phyloP scores from a whole-genome alignment of 2,797 vertebrate genomes.

The Fringilla coelebs region DNA sequence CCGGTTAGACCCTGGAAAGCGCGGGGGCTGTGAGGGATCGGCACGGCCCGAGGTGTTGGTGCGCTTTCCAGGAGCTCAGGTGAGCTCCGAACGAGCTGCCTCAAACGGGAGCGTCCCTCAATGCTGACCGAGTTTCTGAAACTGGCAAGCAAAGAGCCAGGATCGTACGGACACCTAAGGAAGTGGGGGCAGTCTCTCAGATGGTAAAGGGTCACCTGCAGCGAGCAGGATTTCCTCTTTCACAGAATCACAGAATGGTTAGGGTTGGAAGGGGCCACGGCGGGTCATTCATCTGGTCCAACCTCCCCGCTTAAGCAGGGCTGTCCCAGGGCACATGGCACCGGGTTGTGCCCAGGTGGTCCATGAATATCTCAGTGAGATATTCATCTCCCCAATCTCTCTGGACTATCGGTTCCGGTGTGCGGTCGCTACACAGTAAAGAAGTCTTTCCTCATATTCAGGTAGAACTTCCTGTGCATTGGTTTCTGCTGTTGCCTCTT shows the following conservation, averaged over 20 bases:
- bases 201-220: background rate
- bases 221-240: background rate
- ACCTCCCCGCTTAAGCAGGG: too few relatives aligned
- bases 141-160: background rate
- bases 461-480: background rate
- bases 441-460: background rate
- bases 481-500: background rate
- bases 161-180: background rate
- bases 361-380: background rate
- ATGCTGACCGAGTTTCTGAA: background rate
- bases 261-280: background rate
- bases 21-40: fast-evolving
- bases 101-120: background rate
- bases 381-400: too few relatives aligned
- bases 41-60: fast-evolving
- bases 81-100: background rate
- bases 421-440: background rate
- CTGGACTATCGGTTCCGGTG: background rate
- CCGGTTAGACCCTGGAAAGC: fast-evolving
- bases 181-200: background rate
- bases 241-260: background rate
- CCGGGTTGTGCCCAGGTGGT: background rate
- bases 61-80: background rate
- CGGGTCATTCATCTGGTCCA: background rate
- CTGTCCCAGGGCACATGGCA: background rate